phyloP scores from a whole-genome alignment of 2,888 invertebrate species.

The Cyclophora punctaria region DNA sequence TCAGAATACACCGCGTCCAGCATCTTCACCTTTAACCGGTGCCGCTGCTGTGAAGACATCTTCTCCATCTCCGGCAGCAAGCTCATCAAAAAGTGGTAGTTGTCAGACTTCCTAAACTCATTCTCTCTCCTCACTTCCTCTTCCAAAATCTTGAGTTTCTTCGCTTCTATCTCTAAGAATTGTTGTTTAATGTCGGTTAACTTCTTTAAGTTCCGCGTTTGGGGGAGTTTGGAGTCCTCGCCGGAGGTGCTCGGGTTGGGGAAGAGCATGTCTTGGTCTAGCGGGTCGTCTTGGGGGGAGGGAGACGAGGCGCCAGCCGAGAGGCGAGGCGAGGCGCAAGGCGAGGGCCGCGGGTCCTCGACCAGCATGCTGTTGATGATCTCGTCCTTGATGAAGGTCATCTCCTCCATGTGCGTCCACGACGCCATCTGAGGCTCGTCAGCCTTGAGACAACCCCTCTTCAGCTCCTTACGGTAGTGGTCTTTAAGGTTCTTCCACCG shows the following conservation, averaged over 20 bases:
- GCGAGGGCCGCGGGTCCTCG: not conserved
- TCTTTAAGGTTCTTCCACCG: slow-evolving; percentile 27
- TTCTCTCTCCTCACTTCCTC: slow-evolving; percentile 12
- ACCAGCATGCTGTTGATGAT: not conserved
- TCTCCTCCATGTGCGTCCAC: slow-evolving; percentile 15
- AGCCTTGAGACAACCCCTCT: slow-evolving; percentile 13
- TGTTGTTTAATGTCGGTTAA: not conserved
- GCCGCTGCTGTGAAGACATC: slow-evolving; percentile 11
- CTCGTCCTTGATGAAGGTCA: slow-evolving; percentile 20
- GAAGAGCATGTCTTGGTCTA: no score
- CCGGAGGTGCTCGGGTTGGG: not conserved
- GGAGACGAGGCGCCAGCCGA: slow-evolving; percentile 6
- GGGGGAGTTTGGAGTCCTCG: not conserved
- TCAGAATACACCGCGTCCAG: slow-evolving; percentile 13
- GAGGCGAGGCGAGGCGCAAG: not conserved
- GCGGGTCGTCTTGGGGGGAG: no score
- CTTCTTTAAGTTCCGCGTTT: slow-evolving; percentile 5
- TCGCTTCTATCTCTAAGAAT: slow-evolving; percentile 17
- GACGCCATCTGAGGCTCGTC: slow-evolving; percentile 8
- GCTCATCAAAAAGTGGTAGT: slow-evolving; percentile 20
- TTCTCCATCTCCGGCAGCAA: slow-evolving; percentile 20
- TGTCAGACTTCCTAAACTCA: slow-evolving; percentile 12
- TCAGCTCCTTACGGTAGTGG: slow-evolving; percentile 23
- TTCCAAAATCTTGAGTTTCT: slow-evolving; percentile 18
- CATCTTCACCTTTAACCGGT: slow-evolving; percentile 15